Percentiles rank a stretch among this genome's conserved stretches.
Evolutionary conservation across 2,888 invertebrate genomes (phyloP).

Genomic region (Mimas tiliae): DNA sequence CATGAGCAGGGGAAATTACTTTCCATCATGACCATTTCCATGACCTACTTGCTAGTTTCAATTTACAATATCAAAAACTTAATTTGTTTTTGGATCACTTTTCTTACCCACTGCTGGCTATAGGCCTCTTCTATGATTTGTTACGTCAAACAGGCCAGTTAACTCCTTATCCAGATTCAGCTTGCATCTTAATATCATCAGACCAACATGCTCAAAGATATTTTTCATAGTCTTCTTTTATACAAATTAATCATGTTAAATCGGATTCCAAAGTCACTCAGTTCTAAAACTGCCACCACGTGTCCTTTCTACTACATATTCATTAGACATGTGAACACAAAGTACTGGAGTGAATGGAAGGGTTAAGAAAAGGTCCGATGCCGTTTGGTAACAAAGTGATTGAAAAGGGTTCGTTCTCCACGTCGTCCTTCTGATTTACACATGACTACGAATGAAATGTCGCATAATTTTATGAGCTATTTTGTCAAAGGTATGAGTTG

Average conservation of each 20-base stretch:
- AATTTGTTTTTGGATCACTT: too few relatives aligned
- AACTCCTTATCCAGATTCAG: too few relatives aligned
- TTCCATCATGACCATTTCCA: too few relatives aligned
- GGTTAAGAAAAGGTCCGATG: constrained; percentile 12
- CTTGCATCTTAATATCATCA: too few relatives aligned
- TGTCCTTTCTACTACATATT: background rate
- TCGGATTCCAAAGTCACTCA: background rate
- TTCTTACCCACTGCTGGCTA: too few relatives aligned
- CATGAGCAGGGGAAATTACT: too few relatives aligned
- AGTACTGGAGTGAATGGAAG: background rate
- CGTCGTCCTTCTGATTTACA: background rate
- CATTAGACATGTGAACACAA: background rate
- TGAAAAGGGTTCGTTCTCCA: background rate
- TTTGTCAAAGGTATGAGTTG: background rate
- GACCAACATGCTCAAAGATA: too few relatives aligned
- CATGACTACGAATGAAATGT: background rate
- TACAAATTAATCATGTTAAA: background rate
- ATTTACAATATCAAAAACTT: too few relatives aligned
- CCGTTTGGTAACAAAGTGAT: constrained; percentile 5
- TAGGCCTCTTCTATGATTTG: too few relatives aligned
- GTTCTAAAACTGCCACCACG: background rate
- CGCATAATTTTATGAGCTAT: constrained; percentile 8
- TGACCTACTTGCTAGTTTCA: too few relatives aligned
- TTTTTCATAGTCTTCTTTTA: too few relatives aligned
- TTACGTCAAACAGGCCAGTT: too few relatives aligned